Base-by-base conservation (phyloP, 2,797 vertebrate species). In the Coregonus sp. region DNA sequence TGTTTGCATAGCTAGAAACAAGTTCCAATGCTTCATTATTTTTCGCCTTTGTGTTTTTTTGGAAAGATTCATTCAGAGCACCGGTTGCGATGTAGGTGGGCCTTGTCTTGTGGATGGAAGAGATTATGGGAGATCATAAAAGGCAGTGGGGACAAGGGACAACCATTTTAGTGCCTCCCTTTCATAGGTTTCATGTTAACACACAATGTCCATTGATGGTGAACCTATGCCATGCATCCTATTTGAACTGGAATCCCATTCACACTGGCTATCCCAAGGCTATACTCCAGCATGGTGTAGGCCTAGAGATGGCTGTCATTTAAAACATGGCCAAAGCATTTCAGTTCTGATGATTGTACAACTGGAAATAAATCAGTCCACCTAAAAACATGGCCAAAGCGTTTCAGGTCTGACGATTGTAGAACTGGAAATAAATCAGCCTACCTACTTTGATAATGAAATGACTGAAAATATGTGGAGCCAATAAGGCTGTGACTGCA, bases 1-100 rank as follows among this genome's bases (percentile, higher is more conserved):
- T 77, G 67, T 86, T 89, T 85, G 75, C 40, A 73, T 81, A 72
- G 66, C 73, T 52, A 75, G 11, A 47, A 50, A 79, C 16, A 47
- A 76, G 54, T 51, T 81, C 11, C 9, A 77, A 75, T 72, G 63
- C 74, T 72, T 72, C 20, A 78, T 76, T 71, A 68, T 77, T 73
- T 74, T 33, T 59, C 50, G 51, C 63, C 72, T 75, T 72, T 74
- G 61, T 33, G 35, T 20, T 1, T 37, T 74, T 72, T 52, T 54
- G 2, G 56, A 65, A 75, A 76, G 52, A 72, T 77, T 40, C 75
- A 35, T 80, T 77, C 72, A 78, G 67, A 33, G 66, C 18, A 50
- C 66, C 70, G 75, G 18, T 71, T 72, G 52, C 76, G 31, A 16
- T 78, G 77, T 74, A 75, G 82, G 76, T 86, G 80, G 54, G 80